phyloP scores from a whole-genome alignment of 2,888 invertebrate species.

The Caradrina clavipalpis region DNA sequence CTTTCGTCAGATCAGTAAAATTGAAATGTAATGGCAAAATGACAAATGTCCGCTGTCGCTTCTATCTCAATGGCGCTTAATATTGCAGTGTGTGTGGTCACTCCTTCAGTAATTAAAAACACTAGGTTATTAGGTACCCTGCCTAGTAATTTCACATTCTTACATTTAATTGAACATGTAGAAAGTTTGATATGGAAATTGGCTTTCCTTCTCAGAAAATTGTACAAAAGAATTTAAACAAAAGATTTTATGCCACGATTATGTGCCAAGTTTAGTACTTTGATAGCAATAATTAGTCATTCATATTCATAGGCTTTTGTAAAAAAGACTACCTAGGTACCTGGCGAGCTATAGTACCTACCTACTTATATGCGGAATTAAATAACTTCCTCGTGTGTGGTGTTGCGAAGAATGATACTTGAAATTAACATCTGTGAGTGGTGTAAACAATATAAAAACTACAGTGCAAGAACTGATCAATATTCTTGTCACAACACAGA shows the following conservation, averaged over 20 bases:
- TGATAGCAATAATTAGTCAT: constrained; percentile 28
- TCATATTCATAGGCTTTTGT: constrained; percentile 30
- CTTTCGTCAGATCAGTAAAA: too few relatives aligned
- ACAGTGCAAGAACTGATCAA: constrained; percentile 6
- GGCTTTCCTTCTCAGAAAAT: constrained; percentile 24
- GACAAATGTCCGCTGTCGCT: too few relatives aligned
- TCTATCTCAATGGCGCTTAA: too few relatives aligned
- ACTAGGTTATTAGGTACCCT: neutral
- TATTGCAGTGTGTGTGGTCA: neutral
- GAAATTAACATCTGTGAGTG: constrained; percentile 21
- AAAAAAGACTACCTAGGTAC: constrained; percentile 17
- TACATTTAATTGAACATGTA: neutral
- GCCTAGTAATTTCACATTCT: neutral
- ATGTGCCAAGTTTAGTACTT: constrained; percentile 17
- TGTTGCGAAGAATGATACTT: constrained; percentile 16
- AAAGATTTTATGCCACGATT: constrained; percentile 6
- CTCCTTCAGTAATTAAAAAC: neutral
- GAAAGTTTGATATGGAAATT: constrained; percentile 5
- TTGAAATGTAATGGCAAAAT: too few relatives aligned
- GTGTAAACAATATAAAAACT: constrained; percentile 12
- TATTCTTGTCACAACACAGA: constrained; percentile 11
- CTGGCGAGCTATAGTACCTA: neutral
- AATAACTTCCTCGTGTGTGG: constrained; percentile 29
- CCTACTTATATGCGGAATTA: constrained; percentile 23
- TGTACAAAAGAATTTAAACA: constrained; percentile 11